Evolutionary conservation across 2,113 vertebrate genomes (phyloP).

Genomic region (Nymphicus hollandicus): DNA sequence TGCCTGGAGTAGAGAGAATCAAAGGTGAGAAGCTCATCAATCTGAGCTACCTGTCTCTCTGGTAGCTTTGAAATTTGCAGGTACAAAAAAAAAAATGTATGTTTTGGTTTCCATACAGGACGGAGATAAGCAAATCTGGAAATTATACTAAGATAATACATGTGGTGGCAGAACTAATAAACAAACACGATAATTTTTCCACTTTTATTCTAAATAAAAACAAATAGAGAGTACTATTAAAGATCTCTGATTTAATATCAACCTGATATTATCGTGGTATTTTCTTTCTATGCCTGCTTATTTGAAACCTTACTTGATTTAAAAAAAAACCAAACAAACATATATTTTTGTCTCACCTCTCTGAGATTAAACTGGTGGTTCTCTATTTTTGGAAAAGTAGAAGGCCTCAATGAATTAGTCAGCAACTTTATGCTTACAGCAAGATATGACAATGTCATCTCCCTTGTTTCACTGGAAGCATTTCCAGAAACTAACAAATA

Average conservation of each 20-base stretch:
- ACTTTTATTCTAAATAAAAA: background rate
- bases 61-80: background rate
- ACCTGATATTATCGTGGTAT: background rate
- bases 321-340: background rate
- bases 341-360: background rate
- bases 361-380: background rate
- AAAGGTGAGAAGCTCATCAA: background rate
- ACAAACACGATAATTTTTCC: background rate
- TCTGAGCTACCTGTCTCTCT: background rate
- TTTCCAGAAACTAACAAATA: background rate
- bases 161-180: background rate
- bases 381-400: background rate
- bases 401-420: background rate
- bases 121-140: background rate
- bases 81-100: background rate
- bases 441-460: background rate
- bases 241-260: background rate
- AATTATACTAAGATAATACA: background rate
- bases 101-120: background rate
- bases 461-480: background rate
- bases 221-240: background rate
- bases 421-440: background rate
- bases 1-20: background rate
- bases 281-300: background rate
- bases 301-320: background rate